Conservation (phyloP, 2,113 vertebrate species). For the Ceyx melanurus region DNA sequence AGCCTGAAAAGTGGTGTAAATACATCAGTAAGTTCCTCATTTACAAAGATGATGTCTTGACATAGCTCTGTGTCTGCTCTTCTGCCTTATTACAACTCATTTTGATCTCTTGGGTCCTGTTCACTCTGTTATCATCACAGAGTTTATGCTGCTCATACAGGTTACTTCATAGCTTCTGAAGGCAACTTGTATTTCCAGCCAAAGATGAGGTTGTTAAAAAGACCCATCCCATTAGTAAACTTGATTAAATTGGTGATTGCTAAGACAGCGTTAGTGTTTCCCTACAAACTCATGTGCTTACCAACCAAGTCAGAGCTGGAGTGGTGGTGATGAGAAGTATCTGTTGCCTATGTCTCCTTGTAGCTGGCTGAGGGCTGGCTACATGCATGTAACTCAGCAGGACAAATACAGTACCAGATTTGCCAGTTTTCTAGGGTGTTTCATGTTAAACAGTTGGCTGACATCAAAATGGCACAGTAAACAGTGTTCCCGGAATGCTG, state of each 20-base stretch:
- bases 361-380: neutral
- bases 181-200: neutral
- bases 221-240: neutral
- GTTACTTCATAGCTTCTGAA: neutral
- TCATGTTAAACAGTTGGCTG: neutral
- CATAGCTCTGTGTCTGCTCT: neutral
- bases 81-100: neutral
- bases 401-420: neutral
- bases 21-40: neutral
- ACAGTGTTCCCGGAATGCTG: rapidly evolving
- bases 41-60: neutral
- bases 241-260: neutral
- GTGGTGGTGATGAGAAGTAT: neutral
- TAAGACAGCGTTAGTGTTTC: neutral
- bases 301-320: rapidly evolving
- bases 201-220: neutral
- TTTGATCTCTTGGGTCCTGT: neutral
- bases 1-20: neutral
- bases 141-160: neutral
- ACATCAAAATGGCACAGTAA: neutral
- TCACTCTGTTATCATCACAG: neutral
- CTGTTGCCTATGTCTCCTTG: neutral
- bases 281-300: neutral
- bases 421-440: neutral
- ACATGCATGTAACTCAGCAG: rapidly evolving